These are phyloP conservation scores for Apostichopus parvimensis DNA, from an alignment of 35 echinoderm and acorn worm species.

Conservation along the genomic window DNA sequence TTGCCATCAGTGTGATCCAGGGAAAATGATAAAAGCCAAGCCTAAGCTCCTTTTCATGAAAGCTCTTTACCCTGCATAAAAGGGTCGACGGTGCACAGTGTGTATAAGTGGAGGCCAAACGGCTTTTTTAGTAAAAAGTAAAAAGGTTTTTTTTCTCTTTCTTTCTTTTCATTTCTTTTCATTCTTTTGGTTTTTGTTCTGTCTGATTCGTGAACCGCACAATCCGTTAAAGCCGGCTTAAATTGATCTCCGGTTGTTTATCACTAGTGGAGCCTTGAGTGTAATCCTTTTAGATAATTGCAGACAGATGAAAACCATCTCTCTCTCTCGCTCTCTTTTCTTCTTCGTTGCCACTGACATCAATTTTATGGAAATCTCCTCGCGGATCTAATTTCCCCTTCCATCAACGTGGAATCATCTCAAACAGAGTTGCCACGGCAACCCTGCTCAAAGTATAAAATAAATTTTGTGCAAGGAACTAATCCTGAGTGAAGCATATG, in stretches of 20 bases:
- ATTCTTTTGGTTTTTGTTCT: neutral
- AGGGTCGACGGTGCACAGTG: neutral
- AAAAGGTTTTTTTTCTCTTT: slow-evolving; percentile 3
- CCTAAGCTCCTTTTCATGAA: slow-evolving; percentile 6
- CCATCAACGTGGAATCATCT: slow-evolving; percentile 49
- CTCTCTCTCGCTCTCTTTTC: neutral
- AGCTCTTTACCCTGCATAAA: slow-evolving; percentile 12
- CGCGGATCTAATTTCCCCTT: slow-evolving; percentile 49
- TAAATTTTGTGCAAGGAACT: slow-evolving; percentile 34
- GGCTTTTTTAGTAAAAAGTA: slow-evolving; percentile 25
- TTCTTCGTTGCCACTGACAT: slow-evolving; percentile 15
- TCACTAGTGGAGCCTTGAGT: slow-evolving; percentile 21
- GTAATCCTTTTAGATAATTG: slow-evolving; percentile 55
- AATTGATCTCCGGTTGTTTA: slow-evolving; percentile 49
- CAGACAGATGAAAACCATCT: slow-evolving; percentile 34
- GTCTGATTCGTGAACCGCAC: neutral
- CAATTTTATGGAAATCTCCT: slow-evolving; percentile 51
- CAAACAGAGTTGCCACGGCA: slow-evolving; percentile 13
- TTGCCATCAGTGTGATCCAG: slow-evolving; percentile 25
- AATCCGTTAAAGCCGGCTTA: slow-evolving; percentile 44
- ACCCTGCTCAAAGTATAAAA: slow-evolving; percentile 40
- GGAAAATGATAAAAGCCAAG: slow-evolving; percentile 21
- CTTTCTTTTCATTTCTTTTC: neutral
- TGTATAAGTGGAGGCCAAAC: slow-evolving; percentile 37
- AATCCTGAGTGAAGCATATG: slow-evolving; percentile 41